Percentiles rank a stretch among this genome's conserved stretches.
These are phyloP conservation scores for Trichomycterus rosablanca DNA, from an alignment of 2,113 vertebrate genomes.

Conservation along the genomic window DNA sequence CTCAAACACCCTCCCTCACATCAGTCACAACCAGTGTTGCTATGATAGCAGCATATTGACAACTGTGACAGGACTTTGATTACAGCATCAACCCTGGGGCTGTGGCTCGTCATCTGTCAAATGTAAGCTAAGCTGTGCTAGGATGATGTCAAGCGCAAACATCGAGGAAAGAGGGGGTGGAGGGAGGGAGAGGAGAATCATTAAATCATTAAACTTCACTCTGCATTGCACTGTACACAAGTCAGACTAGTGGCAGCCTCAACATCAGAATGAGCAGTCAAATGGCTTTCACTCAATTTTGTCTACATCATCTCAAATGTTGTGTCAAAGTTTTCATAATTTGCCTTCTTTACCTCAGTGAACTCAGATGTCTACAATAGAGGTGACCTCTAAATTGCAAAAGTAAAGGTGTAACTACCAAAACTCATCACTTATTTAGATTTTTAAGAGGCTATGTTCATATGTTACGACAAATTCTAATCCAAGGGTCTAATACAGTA, in stretches of 20 bases:
- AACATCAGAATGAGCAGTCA: conserved; percentile 22
- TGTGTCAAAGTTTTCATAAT: not conserved
- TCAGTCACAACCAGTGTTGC: conserved; percentile 65
- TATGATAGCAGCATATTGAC: conserved; percentile 89
- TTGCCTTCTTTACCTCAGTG: not conserved
- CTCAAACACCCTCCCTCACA: conserved; percentile 54
- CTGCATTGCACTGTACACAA: conserved; percentile 27
- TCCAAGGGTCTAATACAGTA: too few relatives aligned
- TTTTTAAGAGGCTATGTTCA: too few relatives aligned
- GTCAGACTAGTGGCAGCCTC: conserved; percentile 22
- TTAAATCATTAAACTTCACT: conserved; percentile 36
- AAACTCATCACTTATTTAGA: too few relatives aligned
- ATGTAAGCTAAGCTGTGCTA: conserved; percentile 51
- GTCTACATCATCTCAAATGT: conserved; percentile 10
- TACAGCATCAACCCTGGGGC: conserved; percentile 93
- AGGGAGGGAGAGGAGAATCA: conserved; percentile 60
- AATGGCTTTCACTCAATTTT: conserved; percentile 21
- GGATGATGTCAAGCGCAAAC: conserved; percentile 54
- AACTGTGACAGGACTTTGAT: conserved; percentile 97
- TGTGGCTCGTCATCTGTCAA: conserved; percentile 92
- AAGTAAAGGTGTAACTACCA: too few relatives aligned
- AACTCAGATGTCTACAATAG: not conserved
- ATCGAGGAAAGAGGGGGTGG: conserved; percentile 38
- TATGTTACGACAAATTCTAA: too few relatives aligned
- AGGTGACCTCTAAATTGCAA: not conserved